Evolutionary conservation across 2,888 invertebrate genomes (phyloP), one percentile per base, ranked within the genome.

Genomic region (Macrosoma leucophasiata): DNA sequence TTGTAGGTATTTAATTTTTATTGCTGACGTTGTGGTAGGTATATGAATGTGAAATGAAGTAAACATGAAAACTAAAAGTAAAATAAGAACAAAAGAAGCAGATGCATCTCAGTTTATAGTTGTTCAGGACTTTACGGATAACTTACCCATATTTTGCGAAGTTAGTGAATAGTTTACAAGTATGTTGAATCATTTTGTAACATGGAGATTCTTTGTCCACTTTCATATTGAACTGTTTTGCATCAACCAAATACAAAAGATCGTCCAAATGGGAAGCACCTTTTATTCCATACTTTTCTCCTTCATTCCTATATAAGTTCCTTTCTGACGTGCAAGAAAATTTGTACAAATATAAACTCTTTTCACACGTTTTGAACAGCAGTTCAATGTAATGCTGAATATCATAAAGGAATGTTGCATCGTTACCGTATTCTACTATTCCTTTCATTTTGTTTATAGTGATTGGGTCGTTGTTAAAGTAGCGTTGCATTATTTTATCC

Each of bases 251-350:
- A 21, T 50, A 48, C 12, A 42, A 18, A 15, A 43, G 22, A 29
- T 50, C 50, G 13, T 50, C 50, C 9, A 40, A 9, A 22, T 50
- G 50, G 2, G 40, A 22, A 12, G 36, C 35, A 5, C 48, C 46
- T 5, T 29, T 20, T 3, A 34, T 5, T 3, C 33, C 40, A 8
- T 24, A 37, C 8, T 37, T 31, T 2, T 14, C 26, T 9, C 22
- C 36, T 7, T 14, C 23, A 8, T 9, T 31, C 1, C 32, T 35
- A 20, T 52, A 3, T 0, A 52, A 15, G 31, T 67, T 68, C 14
- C 57, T 50, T 8, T 60, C 48, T 3, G 63, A 56, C 5, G 39
- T 23, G 29, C 57, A 60, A 8, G 49, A 50, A 24, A 68, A 60
- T 17, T 55, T 52, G 14, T 63, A 64, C 2, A 62, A 13, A 32